phyloP scores from a whole-genome alignment of 2,797 vertebrate genomes.

The Dipus sagitta region DNA sequence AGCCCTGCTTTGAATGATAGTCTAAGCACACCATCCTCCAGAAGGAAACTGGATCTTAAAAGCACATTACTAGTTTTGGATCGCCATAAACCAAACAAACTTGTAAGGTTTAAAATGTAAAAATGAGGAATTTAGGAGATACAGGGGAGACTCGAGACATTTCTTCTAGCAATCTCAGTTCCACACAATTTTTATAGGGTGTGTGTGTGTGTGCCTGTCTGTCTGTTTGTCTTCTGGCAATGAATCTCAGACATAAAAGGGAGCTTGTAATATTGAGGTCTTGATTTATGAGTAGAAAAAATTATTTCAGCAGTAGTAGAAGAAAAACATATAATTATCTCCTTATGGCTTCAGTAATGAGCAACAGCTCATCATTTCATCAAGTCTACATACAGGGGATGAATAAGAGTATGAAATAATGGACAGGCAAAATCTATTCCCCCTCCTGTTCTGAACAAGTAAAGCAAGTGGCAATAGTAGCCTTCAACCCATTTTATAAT shows the following conservation, averaged over 20 bases:
- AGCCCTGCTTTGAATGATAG: neutral
- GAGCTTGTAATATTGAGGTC: neutral
- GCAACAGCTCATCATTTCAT: neutral
- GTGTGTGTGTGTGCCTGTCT: neutral
- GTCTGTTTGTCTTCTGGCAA: neutral
- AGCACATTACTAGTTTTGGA: neutral
- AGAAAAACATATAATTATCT: neutral
- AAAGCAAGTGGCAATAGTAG: neutral
- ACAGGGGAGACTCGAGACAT: neutral
- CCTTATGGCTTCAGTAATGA: neutral
- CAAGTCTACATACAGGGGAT: neutral
- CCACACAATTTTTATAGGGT: neutral
- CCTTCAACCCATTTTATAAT: neutral
- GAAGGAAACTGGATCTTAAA: slow-evolving; percentile 12
- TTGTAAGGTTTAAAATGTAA: neutral
- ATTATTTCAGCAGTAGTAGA: neutral
- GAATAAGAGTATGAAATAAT: neutral
- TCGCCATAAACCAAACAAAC: neutral
- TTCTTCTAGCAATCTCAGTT: neutral
- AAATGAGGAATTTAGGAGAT: neutral
- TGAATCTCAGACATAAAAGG: slow-evolving; percentile 1
- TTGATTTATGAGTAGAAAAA: slow-evolving; percentile 5
- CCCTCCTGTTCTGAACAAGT: neutral
- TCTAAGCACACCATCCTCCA: neutral
- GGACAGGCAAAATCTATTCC: neutral